Conservation (phyloP, 1,140 invertebrate species). For the Olivierus martensii region DNA sequence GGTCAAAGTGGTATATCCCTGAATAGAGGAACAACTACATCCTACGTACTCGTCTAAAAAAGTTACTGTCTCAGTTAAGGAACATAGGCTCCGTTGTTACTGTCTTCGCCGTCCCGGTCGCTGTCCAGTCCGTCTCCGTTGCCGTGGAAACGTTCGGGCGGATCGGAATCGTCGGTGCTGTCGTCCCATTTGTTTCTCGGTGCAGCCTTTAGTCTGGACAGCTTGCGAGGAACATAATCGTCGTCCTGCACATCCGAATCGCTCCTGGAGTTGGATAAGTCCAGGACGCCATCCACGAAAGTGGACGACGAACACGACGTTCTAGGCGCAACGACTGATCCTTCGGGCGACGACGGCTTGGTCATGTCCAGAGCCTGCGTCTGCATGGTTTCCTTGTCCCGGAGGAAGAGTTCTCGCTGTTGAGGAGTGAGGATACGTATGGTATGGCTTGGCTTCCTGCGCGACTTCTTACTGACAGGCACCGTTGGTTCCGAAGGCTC, state of each 20-base stretch:
- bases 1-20: too few relatives aligned
- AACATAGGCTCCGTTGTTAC: neutral
- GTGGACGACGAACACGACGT: constrained; percentile 4
- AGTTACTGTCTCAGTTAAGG: neutral
- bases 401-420: constrained; percentile 17
- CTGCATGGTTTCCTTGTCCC: constrained; percentile 18
- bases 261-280: constrained; percentile 21
- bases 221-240: constrained; percentile 45
- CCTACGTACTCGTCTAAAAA: neutral
- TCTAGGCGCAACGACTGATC: constrained; percentile 1
- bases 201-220: constrained; percentile 27
- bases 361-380: constrained; percentile 22
- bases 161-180: neutral
- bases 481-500: neutral
- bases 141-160: neutral
- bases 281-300: constrained; percentile 18
- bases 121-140: neutral
- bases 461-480: neutral
- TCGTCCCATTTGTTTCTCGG: constrained; percentile 13
- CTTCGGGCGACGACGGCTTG: constrained; percentile 14
- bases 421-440: constrained; percentile 21
- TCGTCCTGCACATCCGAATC: constrained; percentile 66
- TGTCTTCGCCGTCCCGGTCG: neutral
- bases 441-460: constrained; percentile 21
- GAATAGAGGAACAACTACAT: neutral